A percentile compares a stretch with the other conserved stretches of the same genome.
Evolutionary conservation across 2,113 vertebrate genomes (phyloP).

Genomic region (Hyaena hyaena): DNA sequence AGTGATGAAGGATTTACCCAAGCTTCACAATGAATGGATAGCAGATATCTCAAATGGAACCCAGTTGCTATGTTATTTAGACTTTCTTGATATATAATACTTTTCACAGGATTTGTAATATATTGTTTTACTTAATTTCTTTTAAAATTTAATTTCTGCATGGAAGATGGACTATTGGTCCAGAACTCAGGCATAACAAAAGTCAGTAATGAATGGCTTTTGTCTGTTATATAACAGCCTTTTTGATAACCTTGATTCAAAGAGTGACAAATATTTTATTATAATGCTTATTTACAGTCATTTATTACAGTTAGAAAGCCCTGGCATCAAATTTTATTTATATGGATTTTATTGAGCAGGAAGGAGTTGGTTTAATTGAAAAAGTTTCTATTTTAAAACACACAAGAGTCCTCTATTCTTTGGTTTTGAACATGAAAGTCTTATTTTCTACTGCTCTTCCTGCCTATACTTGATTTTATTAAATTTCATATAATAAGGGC

Average conservation of each 20-base stretch:
- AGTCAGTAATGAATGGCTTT: not conserved
- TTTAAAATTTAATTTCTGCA: conserved; percentile 24
- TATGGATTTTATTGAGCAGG: conserved; percentile 29
- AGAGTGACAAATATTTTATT: conserved; percentile 37
- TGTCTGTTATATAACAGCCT: conserved; percentile 38
- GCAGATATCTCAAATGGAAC: not conserved
- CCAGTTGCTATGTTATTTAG: not conserved
- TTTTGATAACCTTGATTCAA: conserved; percentile 56
- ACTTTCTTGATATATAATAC: not conserved
- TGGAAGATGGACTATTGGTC: not conserved
- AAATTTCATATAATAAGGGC: not conserved
- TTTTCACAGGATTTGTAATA: not conserved
- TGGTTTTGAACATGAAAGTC: not conserved
- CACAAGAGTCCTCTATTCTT: not conserved
- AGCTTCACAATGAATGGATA: not conserved
- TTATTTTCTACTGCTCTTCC: not conserved
- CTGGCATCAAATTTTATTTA: conserved; percentile 62
- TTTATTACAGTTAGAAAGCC: conserved; percentile 51
- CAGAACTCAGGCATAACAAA: conserved; percentile 25
- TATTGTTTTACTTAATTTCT: not conserved
- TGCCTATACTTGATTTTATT: conserved; percentile 1
- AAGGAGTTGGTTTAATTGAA: conserved; percentile 37
- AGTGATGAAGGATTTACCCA: not conserved
- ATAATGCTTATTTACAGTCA: conserved; percentile 51
- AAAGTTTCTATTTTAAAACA: conserved; percentile 61